Evolutionary conservation across 2,888 invertebrate species (phyloP).

Genomic region (Acheta domesticus): DNA sequence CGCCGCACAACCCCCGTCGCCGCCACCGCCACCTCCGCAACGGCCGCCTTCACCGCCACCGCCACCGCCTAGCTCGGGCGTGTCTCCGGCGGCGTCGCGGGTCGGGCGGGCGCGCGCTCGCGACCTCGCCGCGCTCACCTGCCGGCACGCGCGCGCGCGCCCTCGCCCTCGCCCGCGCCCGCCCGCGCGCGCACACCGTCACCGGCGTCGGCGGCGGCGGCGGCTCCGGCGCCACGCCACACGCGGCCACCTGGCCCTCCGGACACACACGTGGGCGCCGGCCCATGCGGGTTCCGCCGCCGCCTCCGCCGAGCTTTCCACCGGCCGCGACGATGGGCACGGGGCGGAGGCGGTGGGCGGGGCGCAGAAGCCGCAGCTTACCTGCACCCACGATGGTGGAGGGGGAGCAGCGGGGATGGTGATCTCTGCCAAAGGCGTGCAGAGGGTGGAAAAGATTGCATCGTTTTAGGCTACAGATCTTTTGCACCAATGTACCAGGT

Average conservation of each 20-base stretch:
- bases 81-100: background rate
- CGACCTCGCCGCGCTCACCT: background rate
- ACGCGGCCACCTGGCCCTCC: background rate
- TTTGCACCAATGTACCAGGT: too few species aligned
- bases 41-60: background rate
- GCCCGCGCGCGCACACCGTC: background rate
- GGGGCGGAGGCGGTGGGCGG: too few species aligned
- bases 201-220: background rate
- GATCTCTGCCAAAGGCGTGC: too few species aligned
- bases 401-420: too few species aligned
- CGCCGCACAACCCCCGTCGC: background rate
- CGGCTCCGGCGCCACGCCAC: background rate
- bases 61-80: background rate
- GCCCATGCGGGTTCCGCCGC: background rate
- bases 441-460: too few species aligned
- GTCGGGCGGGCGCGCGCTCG: background rate
- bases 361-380: too few species aligned
- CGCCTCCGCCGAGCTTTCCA: background rate
- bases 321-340: background rate
- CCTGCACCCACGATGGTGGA: too few species aligned
- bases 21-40: background rate
- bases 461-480: too few species aligned
- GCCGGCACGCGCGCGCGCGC: background rate
- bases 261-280: conserved; percentile 11
- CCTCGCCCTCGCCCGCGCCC: background rate